These are phyloP conservation scores for Tenthredo notha DNA, from an alignment of 2,888 invertebrate genomes.

Conservation along the genomic window DNA sequence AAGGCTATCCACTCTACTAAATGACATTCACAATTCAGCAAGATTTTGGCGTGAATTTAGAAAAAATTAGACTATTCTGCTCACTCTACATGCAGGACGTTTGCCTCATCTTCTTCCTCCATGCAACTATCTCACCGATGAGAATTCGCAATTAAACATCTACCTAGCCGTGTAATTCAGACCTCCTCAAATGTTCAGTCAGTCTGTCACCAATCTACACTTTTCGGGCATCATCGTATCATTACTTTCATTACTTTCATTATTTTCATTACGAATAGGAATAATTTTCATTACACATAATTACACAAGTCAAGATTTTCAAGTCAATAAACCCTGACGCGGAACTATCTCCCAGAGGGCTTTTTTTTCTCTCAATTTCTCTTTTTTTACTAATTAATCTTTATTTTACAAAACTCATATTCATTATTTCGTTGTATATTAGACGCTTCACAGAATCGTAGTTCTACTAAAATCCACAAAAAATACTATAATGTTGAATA, in stretches of 20 bases:
- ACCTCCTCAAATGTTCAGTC: background rate
- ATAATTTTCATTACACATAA: constrained; percentile 26
- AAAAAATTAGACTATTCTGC: background rate
- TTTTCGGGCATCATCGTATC: background rate
- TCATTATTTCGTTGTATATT: too few relatives aligned
- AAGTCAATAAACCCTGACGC: constrained; percentile 65
- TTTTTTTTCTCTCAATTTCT: background rate
- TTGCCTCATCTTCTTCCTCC: background rate
- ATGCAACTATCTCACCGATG: background rate
- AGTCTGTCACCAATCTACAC: background rate
- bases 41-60: background rate
- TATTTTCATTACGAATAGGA: background rate
- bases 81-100: background rate
- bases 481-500: background rate
- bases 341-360: constrained; percentile 61
- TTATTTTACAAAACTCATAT: background rate
- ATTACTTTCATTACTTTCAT: background rate
- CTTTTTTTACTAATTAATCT: background rate
- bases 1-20: background rate
- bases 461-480: background rate
- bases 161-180: background rate
- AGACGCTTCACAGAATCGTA: background rate
- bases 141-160: background rate
- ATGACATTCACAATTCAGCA: background rate
- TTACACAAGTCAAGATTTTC: constrained; percentile 64